Base-by-base conservation (phyloP, 2,888 invertebrate genomes). In the Acanthopleura granulata region DNA sequence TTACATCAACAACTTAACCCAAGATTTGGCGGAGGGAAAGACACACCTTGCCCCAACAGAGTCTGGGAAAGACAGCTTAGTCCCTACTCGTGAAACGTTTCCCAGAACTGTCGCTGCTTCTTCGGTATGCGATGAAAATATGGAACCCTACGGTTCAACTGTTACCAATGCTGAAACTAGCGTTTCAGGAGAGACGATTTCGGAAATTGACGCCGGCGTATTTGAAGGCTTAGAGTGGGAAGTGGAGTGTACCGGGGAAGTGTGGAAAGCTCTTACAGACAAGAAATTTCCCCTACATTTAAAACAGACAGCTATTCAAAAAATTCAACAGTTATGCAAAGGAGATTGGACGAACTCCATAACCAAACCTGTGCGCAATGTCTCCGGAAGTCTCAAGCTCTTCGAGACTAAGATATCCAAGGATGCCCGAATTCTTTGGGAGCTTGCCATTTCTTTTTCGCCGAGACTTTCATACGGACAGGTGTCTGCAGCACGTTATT, bases 151-250 rank as follows among this genome's bases (percentile, higher is more conserved):
- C 40, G 9, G 9, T 40, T 3, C 40, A 40, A 9, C 3, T 6
- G 9, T 40, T 3, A 9, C 9, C 40, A 9, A 40, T 9, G 9
- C 3, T 9, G 40, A 40, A 40, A 40, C 40, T 3, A 15, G 49
- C 85, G 74, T 73, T 11, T 25, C 66, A 0, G 83, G 84, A 25
- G 86, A 87, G 71, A 86, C 85, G 51, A 84, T 85, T 0, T 78
- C 85, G 0, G 25, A 22, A 66, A 66, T 81, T 29, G 80, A 79
- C 74, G 75, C 75, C 1, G 72, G 81, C 77, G 79, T 78, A 11
- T 85, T 87, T 81, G 85, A 86, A 66, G 82, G 83, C 71, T 73
- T 87, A 57, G 83, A 81, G 27, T 87, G 87, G 88, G 86, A 88
- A 57, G 82, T 88, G 25, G 86, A 87, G 72, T 88, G 87, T 77